Percentiles rank a stretch among this genome's conserved stretches.
Conservation (phyloP, 1,140 invertebrate genomes). For the Bombus waltoni region DNA sequence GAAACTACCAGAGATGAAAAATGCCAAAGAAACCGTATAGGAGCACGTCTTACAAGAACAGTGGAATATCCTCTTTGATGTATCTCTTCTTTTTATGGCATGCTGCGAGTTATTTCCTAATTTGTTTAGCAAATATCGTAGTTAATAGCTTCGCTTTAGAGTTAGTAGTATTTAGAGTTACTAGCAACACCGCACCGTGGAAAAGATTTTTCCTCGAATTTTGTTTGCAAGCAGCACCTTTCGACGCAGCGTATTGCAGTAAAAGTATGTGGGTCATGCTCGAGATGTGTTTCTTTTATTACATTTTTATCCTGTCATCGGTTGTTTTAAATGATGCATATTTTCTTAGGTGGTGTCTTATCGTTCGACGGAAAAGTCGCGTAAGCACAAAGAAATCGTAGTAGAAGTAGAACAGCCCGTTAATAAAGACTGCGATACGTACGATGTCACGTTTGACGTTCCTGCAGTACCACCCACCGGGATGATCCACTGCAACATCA, state of each 20-base stretch:
- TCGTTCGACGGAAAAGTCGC: constrained; percentile 67
- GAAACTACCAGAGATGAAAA: too few relatives aligned
- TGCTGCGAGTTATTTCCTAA: background rate
- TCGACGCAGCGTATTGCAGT: background rate
- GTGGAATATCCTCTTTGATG: background rate
- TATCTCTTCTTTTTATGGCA: background rate
- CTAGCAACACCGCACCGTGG: too few relatives aligned
- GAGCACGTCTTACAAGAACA: too few relatives aligned
- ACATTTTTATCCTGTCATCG: background rate
- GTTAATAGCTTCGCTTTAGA: background rate
- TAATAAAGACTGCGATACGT: constrained; percentile 49
- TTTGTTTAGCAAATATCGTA: background rate
- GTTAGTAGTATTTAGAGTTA: too few relatives aligned
- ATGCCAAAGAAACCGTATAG: too few relatives aligned
- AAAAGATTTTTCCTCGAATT: background rate
- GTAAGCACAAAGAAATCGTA: constrained; percentile 75
- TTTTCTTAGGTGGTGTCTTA: constrained; percentile 71
- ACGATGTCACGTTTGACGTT: constrained; percentile 67
- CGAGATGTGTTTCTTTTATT: background rate
- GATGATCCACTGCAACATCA: constrained; percentile 65
- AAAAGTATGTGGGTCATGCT: constrained; percentile 26
- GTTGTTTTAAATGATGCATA: constrained; percentile 5
- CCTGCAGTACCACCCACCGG: constrained; percentile 73
- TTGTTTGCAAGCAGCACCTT: background rate
- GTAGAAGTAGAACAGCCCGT: constrained; percentile 73